Percentiles rank a stretch among this genome's conserved stretches.
Evolutionary conservation across 2,797 vertebrate genomes (phyloP).

Genomic region (Monodelphis domestica): DNA sequence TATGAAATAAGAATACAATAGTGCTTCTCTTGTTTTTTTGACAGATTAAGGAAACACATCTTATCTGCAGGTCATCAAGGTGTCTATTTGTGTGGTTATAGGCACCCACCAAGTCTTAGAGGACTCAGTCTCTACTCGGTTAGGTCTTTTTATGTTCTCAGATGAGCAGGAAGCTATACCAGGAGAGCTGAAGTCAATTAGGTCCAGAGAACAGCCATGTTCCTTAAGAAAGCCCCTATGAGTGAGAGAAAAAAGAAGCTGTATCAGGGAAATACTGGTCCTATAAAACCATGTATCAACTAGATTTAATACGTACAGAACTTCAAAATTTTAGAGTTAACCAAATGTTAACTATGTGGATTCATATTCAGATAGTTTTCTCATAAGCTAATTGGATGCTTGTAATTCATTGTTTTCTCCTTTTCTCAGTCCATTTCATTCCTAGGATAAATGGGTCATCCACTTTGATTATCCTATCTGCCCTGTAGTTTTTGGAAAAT

Average conservation of each 20-base stretch:
- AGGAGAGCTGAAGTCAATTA: not conserved
- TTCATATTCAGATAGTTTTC: conserved; percentile 39
- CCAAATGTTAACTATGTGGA: conserved; percentile 32
- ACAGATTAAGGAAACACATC: not conserved
- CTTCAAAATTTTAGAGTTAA: conserved; percentile 49
- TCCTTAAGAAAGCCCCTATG: not conserved
- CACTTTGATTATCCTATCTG: conserved; percentile 45
- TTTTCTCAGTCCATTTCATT: conserved; percentile 30
- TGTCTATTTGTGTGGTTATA: not conserved
- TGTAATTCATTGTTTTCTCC: conserved; percentile 57
- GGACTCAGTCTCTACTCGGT: not conserved
- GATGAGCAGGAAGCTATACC: not conserved
- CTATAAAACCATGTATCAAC: not conserved
- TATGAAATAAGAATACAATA: not conserved
- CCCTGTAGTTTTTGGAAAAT: conserved; percentile 17
- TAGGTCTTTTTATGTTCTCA: not conserved
- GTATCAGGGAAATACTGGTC: not conserved
- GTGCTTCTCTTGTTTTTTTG: not conserved
- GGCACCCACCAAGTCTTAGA: not conserved
- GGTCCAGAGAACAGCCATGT: not conserved
- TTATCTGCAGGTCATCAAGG: not conserved
- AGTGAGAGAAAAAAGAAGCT: not conserved
- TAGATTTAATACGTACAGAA: conserved; percentile 19
- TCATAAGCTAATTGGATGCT: conserved; percentile 54
- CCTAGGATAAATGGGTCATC: conserved; percentile 32